phyloP scores from a whole-genome alignment of 2,797 vertebrate genomes.

The Loris lydekkerianus region DNA sequence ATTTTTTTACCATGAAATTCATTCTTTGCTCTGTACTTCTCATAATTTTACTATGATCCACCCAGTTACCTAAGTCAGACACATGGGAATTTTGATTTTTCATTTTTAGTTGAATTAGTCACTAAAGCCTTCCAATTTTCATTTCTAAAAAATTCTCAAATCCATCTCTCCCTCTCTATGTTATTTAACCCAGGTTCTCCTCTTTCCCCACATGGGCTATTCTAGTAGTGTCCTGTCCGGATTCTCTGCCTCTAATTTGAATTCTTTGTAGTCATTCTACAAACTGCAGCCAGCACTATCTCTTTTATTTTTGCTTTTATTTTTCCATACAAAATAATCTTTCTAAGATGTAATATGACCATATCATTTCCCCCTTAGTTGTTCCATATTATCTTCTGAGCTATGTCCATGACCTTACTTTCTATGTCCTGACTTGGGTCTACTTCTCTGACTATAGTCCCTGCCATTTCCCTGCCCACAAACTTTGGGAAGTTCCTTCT shows the following conservation, averaged over 20 bases:
- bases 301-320: not conserved
- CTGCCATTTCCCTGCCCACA: not conserved
- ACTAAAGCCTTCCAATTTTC: not conserved
- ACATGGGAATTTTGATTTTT: slow-evolving; percentile 29
- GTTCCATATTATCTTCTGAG: slow-evolving; percentile 35
- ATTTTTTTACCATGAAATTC: not conserved
- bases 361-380: slow-evolving; percentile 6
- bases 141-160: slow-evolving; percentile 14
- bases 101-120: slow-evolving; percentile 4
- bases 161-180: slow-evolving; percentile 32
- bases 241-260: slow-evolving; percentile 46
- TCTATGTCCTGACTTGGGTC: not conserved
- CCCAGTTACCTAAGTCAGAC: not conserved
- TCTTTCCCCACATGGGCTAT: not conserved
- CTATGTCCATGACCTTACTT: not conserved
- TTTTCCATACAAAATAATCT: not conserved
- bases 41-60: not conserved
- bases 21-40: slow-evolving; percentile 19
- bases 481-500: slow-evolving; percentile 7
- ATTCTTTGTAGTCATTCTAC: slow-evolving; percentile 48
- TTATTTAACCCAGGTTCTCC: not conserved
- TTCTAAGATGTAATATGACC: slow-evolving; percentile 31
- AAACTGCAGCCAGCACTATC: slow-evolving; percentile 5
- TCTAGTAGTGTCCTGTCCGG: not conserved
- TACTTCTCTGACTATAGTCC: slow-evolving; percentile 33